These are phyloP conservation scores for Gymnocypris eckloni DNA, from an alignment of 2,797 vertebrate genomes.

Conservation along the genomic window DNA sequence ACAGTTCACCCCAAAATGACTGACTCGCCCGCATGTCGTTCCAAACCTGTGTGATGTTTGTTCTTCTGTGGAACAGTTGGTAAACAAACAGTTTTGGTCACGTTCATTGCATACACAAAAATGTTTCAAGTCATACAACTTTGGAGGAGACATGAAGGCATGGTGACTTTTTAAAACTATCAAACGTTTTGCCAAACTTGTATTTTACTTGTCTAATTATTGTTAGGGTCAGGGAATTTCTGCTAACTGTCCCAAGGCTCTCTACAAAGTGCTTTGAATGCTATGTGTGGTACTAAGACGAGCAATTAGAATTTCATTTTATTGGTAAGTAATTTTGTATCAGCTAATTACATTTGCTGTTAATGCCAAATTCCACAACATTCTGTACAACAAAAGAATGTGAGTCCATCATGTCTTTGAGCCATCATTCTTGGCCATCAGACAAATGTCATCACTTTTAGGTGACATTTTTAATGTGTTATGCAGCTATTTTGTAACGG, in stretches of 20 bases:
- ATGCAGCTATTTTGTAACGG: neutral
- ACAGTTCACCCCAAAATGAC: neutral
- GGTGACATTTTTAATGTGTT: neutral
- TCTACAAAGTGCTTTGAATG: neutral
- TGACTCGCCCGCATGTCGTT: neutral
- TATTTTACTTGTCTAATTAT: neutral
- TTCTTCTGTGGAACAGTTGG: neutral
- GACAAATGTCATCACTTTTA: constrained; percentile 89
- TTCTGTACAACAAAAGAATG: constrained; percentile 31
- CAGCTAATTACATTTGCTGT: constrained; percentile 15
- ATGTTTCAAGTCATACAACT: neutral
- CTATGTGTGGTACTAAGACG: neutral
- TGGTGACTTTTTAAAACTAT: neutral
- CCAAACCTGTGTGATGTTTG: neutral
- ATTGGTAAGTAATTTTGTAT: constrained; percentile 7
- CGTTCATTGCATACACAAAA: neutral
- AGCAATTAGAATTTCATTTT: constrained; percentile 15
- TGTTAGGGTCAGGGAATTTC: neutral
- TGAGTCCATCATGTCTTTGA: neutral
- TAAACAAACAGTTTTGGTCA: neutral
- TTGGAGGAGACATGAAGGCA: neutral
- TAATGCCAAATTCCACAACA: constrained; percentile 26
- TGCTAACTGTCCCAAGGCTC: neutral
- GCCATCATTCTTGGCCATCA: constrained; percentile 82
- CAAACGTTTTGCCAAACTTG: neutral